Percentiles rank a stretch among this genome's conserved stretches.
These are phyloP conservation scores for Nomia melanderi DNA, from an alignment of 1,140 invertebrate genomes.

Conservation along the genomic window DNA sequence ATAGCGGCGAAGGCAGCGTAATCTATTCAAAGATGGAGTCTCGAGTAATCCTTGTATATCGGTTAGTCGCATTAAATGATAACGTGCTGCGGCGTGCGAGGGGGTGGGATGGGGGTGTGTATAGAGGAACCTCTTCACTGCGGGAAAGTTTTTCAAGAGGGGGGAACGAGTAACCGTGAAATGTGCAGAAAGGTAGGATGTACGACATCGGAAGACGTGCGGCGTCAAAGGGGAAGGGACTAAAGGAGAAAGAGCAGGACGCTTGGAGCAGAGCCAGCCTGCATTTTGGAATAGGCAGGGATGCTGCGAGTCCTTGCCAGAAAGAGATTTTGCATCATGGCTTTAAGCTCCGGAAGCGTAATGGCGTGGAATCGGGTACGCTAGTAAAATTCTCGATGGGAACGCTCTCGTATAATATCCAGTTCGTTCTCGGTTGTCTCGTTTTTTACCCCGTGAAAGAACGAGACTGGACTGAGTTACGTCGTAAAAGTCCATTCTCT, in stretches of 20 bases:
- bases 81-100: background rate
- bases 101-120: background rate
- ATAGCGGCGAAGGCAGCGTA: too few relatives aligned
- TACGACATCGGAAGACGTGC: constrained; percentile 48
- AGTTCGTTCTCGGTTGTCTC: constrained; percentile 1
- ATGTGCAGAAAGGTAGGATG: constrained; percentile 42
- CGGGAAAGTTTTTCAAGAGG: constrained; percentile 11
- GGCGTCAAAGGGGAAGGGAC: constrained; percentile 37
- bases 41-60: background rate
- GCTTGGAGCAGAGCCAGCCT: constrained; percentile 56
- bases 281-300: constrained; percentile 56
- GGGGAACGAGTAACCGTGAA: constrained; percentile 29
- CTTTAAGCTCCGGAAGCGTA: constrained; percentile 54
- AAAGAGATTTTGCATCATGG: constrained; percentile 62
- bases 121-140: background rate
- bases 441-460: background rate
- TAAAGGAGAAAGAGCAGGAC: constrained; percentile 45
- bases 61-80: background rate
- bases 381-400: constrained; percentile 37
- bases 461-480: too few relatives aligned
- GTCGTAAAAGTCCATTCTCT: background rate
- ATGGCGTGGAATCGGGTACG: constrained; percentile 54
- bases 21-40: background rate
- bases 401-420: constrained; percentile 22
- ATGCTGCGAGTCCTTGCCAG: constrained; percentile 53